Evolutionary conservation across 2,113 vertebrate species (phyloP), one percentile per base, ranked within the genome.

Genomic region (Theristicus caerulescens): DNA sequence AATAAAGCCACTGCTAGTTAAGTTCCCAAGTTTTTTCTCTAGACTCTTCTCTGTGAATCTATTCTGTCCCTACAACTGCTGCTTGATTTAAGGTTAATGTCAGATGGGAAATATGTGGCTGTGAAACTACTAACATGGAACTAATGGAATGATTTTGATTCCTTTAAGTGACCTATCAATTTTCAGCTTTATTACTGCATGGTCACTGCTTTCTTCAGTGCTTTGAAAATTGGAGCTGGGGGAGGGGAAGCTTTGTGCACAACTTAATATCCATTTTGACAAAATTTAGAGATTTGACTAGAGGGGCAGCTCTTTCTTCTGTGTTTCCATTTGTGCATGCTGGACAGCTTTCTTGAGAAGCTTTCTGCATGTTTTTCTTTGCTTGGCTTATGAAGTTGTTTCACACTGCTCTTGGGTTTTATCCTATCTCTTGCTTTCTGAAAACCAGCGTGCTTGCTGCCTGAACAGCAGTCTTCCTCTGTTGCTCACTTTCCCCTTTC

Each of bases 31-130:
- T 27, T 59, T 87, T 90, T 93, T 44, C 61, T 82, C 46, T 51
- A 73, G 17, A 13, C 17, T 66, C 42, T 93, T 82, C 40, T 65
- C 29, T 69, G 27, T 47, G 49, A 84, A 77, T 83, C 44, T 66
- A 3, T 82, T 93, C 62, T 84, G 22, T 72, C 93, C 32, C 27
- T 92, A 21, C 25, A 84, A 84, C 46, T 78, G 78, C 44, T 62
- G 52, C 42, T 81, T 86, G 83, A 90, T 97, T 95, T 95, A 96
- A 94, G 47, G 83, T 76, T 93, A 59, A 21, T 81, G 90, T 79
- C 83, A 70, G 62, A 34, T 58, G 38, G 58, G 51, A 93, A 93
- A 57, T 62, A 49, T 12, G 62, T 89, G 88, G 40, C 90, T 85
- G n/a, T 92, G 81, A 94, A 97, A 73, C 81, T 81, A 55, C 88